Percentiles rank a stretch among this genome's conserved stretches.
Evolutionary conservation across 2,113 vertebrate genomes (phyloP).

Genomic region (Chaetodon trifascialis): DNA sequence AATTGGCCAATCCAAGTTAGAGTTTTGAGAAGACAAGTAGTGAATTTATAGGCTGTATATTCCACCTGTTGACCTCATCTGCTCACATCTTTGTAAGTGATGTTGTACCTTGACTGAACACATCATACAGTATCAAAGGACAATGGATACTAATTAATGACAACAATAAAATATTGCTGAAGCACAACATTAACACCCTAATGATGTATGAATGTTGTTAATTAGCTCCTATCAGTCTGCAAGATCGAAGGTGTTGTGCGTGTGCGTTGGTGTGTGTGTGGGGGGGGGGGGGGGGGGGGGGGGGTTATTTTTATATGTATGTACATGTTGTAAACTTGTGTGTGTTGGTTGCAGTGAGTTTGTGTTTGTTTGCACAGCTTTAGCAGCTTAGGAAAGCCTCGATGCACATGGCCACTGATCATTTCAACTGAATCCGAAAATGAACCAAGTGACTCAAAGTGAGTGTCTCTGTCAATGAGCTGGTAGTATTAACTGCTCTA

Average conservation of each 20-base stretch:
- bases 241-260: constrained; percentile 44
- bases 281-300: background rate
- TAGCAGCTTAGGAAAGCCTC: constrained; percentile 57
- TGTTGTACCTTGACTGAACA: constrained; percentile 63
- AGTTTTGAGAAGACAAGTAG: background rate
- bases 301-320: background rate
- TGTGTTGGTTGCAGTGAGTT: constrained; percentile 13
- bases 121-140: constrained; percentile 65
- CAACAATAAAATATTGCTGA: constrained; percentile 67
- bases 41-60: constrained; percentile 24
- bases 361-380: constrained; percentile 70
- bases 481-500: constrained; percentile 52
- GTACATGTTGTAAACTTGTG: background rate
- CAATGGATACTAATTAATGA: constrained; percentile 74
- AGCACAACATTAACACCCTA: constrained; percentile 73
- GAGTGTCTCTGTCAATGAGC: constrained; percentile 34
- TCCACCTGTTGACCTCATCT: constrained; percentile 49
- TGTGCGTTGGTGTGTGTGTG: no score
- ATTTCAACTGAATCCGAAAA: constrained; percentile 37
- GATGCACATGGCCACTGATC: constrained; percentile 65
- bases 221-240: constrained; percentile 69
- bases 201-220: constrained; percentile 75
- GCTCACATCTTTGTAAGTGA: constrained; percentile 55
- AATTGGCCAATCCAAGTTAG: background rate
- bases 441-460: constrained; percentile 29